Percentiles rank a stretch among this genome's conserved stretches.
Evolutionary conservation across 2,113 vertebrate genomes (phyloP).

Genomic region (Rhombomys opimus): DNA sequence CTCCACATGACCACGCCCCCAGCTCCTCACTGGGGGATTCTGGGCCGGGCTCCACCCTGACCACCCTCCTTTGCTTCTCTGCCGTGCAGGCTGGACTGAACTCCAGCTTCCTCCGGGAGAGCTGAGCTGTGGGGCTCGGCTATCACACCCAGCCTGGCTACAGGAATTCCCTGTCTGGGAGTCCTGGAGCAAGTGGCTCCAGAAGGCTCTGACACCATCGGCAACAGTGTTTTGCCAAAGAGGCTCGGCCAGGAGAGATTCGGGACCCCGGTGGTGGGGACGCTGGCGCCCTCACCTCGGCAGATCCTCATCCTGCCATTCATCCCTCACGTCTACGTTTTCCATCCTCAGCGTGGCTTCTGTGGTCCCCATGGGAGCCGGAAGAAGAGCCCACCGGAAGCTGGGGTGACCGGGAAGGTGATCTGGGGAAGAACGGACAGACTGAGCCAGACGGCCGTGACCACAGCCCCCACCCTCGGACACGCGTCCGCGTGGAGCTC

Average conservation of each 20-base stretch:
- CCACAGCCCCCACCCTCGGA: not conserved
- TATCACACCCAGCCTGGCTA: not conserved
- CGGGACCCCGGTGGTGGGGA: rapidly evolving
- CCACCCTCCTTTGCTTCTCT: not conserved
- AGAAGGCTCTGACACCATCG: not conserved
- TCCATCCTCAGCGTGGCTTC: constrained; percentile 94
- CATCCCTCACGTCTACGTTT: constrained; percentile 94
- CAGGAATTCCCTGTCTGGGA: not conserved
- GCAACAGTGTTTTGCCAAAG: not conserved
- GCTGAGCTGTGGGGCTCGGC: not conserved
- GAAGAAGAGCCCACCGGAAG: not conserved
- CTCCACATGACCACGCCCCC: not conserved
- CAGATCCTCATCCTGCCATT: constrained; percentile 96
- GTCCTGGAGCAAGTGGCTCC: not conserved
- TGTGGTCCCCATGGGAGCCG: constrained; percentile 91
- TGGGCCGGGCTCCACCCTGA: not conserved
- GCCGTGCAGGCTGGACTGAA: not conserved
- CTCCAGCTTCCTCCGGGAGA: not conserved
- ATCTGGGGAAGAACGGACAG: not conserved
- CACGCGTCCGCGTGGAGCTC: not conserved
- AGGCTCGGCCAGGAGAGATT: too few relatives aligned
- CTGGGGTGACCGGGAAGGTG: not conserved
- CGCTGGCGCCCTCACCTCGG: constrained; percentile 87
- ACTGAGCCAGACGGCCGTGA: not conserved
- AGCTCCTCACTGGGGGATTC: not conserved